Conservation (phyloP, 1,140 invertebrate species). For the Drosophila sulfurigaster region DNA sequence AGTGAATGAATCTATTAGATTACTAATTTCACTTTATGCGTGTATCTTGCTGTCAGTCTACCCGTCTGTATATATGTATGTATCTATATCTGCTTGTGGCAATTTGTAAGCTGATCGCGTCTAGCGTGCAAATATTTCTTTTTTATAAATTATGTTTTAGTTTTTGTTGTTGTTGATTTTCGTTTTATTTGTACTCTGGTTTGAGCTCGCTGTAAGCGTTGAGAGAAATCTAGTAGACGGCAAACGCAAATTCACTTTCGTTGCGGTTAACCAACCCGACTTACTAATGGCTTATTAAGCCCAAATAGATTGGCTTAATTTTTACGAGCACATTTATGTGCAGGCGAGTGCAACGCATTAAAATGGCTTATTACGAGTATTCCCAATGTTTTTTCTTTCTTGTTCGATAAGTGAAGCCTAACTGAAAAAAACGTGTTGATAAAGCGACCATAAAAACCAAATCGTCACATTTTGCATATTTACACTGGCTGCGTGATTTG, state of each 20-base stretch:
- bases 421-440: constrained; percentile 48
- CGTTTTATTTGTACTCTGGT: constrained; percentile 36
- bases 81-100: constrained; percentile 32
- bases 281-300: constrained; percentile 82
- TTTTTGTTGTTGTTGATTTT: constrained; percentile 33
- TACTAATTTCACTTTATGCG: constrained; percentile 78
- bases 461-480: constrained; percentile 42
- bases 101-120: constrained; percentile 60
- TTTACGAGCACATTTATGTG: constrained; percentile 65
- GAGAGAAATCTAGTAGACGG: constrained; percentile 66
- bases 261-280: constrained; percentile 79
- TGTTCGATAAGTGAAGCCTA: constrained; percentile 32
- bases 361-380: constrained; percentile 47
- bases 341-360: constrained; percentile 65
- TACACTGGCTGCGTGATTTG: constrained; percentile 9
- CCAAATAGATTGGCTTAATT: constrained; percentile 77
- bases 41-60: constrained; percentile 35
- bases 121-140: constrained; percentile 76
- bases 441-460: constrained; percentile 48
- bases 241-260: constrained; percentile 76
- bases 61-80: background rate
- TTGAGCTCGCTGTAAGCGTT: constrained; percentile 34
- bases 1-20: constrained; percentile 67
- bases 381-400: constrained; percentile 7
- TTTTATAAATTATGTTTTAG: constrained; percentile 57